These are phyloP conservation scores for Notarius lentiginosus DNA, from an alignment of 2,113 vertebrate genomes.

Conservation along the genomic window DNA sequence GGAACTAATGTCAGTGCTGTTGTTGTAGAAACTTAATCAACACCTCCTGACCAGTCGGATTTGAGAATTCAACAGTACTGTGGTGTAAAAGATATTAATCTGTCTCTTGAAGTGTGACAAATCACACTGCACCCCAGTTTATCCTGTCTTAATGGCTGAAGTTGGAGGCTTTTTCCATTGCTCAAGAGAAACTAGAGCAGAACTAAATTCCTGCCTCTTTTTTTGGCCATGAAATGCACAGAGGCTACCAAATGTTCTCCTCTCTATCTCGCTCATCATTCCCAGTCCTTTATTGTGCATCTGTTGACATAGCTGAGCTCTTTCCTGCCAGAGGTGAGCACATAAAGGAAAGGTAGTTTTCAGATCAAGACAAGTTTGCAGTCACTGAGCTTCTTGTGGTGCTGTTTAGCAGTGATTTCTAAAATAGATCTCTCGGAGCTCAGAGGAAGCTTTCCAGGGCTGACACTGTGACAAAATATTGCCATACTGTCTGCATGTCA, in stretches of 20 bases:
- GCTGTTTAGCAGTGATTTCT: background rate
- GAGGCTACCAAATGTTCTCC: slow-evolving; percentile 24
- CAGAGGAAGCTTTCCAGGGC: background rate
- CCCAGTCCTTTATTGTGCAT: slow-evolving; percentile 25
- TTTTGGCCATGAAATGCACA: slow-evolving; percentile 45
- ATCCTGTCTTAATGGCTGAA: background rate
- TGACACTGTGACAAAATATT: background rate
- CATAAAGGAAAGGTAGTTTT: slow-evolving; percentile 24
- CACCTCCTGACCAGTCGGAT: background rate
- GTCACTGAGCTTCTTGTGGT: slow-evolving; percentile 11
- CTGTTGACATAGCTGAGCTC: slow-evolving; percentile 26
- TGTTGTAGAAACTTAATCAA: background rate
- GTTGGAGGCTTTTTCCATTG: slow-evolving; percentile 30
- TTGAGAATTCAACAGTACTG: background rate
- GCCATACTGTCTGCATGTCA: background rate
- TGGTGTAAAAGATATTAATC: background rate
- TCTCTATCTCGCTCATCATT: slow-evolving; percentile 20
- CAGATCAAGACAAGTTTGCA: slow-evolving; percentile 1
- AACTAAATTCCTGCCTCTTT: slow-evolving; percentile 41
- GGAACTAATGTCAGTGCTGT: too few relatives aligned
- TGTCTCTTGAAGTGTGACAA: background rate
- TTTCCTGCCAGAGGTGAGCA: slow-evolving; percentile 11
- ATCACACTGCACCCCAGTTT: background rate
- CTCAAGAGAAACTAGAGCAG: slow-evolving; percentile 54
- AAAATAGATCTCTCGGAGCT: background rate